Base-by-base conservation (phyloP, 2,797 vertebrate genomes). In the Saguinus oedipus region DNA sequence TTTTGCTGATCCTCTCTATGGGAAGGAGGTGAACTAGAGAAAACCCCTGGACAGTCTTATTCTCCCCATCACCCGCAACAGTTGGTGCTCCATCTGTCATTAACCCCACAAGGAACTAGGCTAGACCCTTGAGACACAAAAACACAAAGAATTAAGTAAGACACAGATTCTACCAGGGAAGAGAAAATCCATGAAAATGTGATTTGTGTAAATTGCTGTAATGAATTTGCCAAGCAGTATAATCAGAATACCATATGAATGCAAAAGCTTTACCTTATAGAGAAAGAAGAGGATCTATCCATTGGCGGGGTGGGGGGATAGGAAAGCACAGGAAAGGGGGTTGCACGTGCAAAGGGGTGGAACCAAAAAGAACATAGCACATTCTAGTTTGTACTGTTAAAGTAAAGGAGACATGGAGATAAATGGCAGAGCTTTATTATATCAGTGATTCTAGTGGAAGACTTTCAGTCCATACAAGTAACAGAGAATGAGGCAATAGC, bases 21-120 rank as follows among this genome's bases (percentile, higher is more conserved):
- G 22, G 7, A 81, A 95, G 8, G 24, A 93, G 26, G n/a, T 48
- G 4, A 85, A n/a, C 70, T 89, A 89, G 44, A 76, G 50, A 70
- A 93, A 88, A 33, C 13, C n/a, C 15, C 75, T 17, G 2, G 19
- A 39, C 15, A 39, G 1, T 59, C 19, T 2, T 33, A 42, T 26
- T 46, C 19, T 17, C 33, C 33, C 13, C 57, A n/a, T 74, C 70
- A 93, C 42, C 44, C 46, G 50, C 36, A 87, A 36, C 33, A 39
- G 4, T 46, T 72, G 13, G 33, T 50, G 26, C n/a, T 87, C 39
- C 55, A 44, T 50, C 33, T 85, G 20, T 46, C 53, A 80, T 17
- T 24, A 17, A 42, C 64, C 42, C 85, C 20, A 42, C 26, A 81
- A 88, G 26, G 30, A 94, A 27, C 15, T 9, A 61, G 33, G 15